A percentile compares a stretch with the other conserved stretches of the same genome.
Conservation (phyloP, 2,113 vertebrate genomes). For the Hemibagrus wyckioides region DNA sequence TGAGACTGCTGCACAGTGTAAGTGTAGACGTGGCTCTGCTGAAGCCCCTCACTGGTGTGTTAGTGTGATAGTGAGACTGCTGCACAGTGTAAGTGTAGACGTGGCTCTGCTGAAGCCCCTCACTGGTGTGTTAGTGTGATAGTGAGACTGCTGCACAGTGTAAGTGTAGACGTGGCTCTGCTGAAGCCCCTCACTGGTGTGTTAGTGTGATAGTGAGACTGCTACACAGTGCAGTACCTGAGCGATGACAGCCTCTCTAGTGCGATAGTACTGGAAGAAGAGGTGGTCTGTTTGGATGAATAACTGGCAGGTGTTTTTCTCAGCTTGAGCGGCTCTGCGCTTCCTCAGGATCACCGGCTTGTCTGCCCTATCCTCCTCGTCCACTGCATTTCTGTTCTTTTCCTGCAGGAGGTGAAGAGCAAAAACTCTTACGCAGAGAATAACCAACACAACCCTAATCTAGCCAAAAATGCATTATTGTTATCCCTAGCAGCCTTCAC, state of each 20-base stretch:
- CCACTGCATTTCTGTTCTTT: constrained; percentile 19
- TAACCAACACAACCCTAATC: neutral
- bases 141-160: neutral
- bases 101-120: no score
- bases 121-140: no score
- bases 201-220: neutral
- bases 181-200: neutral
- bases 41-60: no score
- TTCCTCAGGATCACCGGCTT: constrained; percentile 83
- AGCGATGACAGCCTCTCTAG: constrained; percentile 91
- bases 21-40: no score
- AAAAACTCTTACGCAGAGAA: neutral
- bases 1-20: no score
- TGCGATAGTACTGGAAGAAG: constrained; percentile 84
- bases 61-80: no score
- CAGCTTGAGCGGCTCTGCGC: constrained; percentile 83
- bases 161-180: neutral
- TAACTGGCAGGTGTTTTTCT: constrained; percentile 93
- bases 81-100: no score
- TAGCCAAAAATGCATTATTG: neutral
- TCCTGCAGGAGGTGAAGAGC: constrained; percentile 51
- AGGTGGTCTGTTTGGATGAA: constrained; percentile 97
- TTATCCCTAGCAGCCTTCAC: neutral
- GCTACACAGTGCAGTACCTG: constrained; percentile 72
- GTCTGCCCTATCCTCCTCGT: constrained; percentile 48